phyloP scores from a whole-genome alignment of 2,888 invertebrate species.

The Cryptocheilus praepositus region DNA sequence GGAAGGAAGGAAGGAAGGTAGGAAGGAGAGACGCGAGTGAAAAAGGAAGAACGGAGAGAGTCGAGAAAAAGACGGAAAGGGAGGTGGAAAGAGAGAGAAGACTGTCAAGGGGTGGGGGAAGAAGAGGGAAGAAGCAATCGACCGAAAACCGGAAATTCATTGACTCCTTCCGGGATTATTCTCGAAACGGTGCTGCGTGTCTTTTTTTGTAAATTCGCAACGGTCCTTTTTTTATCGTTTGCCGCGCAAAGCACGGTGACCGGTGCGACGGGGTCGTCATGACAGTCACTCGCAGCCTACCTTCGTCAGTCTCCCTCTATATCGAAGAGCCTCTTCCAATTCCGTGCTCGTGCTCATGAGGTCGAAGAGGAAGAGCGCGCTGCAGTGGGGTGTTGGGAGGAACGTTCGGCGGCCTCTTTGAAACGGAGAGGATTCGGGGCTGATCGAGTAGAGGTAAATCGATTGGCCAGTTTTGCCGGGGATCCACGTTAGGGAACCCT shows the following conservation, averaged over 20 bases:
- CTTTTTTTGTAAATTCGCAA: too few relatives aligned
- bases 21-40: constrained; percentile 7
- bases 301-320: too few relatives aligned
- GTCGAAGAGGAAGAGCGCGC: constrained; percentile 32
- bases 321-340: too few relatives aligned
- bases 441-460: constrained; percentile 33
- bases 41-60: constrained; percentile 25
- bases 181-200: too few relatives aligned
- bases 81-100: constrained; percentile 16
- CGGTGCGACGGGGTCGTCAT: constrained; percentile 7
- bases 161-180: too few relatives aligned
- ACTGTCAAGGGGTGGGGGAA: too few relatives aligned
- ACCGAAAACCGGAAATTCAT: neutral
- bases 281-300: neutral
- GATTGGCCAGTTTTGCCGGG: too few relatives aligned
- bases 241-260: constrained; percentile 15
- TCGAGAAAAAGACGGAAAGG: constrained; percentile 34
- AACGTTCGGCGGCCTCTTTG: too few relatives aligned
- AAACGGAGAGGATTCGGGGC: too few relatives aligned
- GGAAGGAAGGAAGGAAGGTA: constrained; percentile 11
- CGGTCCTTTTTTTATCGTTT: too few relatives aligned
- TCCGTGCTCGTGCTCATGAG: constrained; percentile 12
- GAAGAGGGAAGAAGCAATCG: constrained; percentile 20
- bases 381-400: constrained; percentile 41
- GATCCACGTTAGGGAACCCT: constrained; percentile 34